A percentile compares a stretch with the other conserved stretches of the same genome.
These are phyloP conservation scores for Spilosoma lubricipeda DNA, from an alignment of 2,888 invertebrate species.

Conservation along the genomic window DNA sequence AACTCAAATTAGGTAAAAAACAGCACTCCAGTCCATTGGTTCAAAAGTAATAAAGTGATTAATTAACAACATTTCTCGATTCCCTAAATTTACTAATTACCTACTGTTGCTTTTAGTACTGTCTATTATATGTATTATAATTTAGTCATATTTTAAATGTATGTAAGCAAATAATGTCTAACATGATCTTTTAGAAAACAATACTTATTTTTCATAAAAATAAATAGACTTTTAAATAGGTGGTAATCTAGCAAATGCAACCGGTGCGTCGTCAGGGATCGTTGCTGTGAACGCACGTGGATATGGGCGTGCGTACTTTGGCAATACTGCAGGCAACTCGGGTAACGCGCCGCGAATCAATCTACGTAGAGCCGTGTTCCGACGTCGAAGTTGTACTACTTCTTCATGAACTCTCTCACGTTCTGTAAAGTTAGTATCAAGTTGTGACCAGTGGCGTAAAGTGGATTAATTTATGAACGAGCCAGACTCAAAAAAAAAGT, in stretches of 20 bases:
- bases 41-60: neutral
- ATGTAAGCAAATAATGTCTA: too few relatives aligned
- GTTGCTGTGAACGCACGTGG: slow-evolving; percentile 63
- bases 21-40: neutral
- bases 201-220: neutral
- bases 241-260: slow-evolving; percentile 62
- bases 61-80: neutral
- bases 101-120: too few relatives aligned
- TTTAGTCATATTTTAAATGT: neutral
- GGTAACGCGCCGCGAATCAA: slow-evolving; percentile 88
- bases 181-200: slow-evolving; percentile 1
- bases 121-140: neutral
- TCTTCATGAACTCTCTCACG: slow-evolving; percentile 89
- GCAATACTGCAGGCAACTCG: slow-evolving; percentile 57
- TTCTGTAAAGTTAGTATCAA: slow-evolving; percentile 70
- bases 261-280: slow-evolving; percentile 56
- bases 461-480: too few relatives aligned
- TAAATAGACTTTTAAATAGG: slow-evolving; percentile 61
- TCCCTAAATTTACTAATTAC: neutral
- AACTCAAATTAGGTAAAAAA: neutral
- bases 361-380: slow-evolving; percentile 89
- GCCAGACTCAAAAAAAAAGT: too few relatives aligned
- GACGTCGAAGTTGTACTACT: slow-evolving; percentile 87
- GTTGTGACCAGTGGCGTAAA: slow-evolving; percentile 13
- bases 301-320: slow-evolving; percentile 54